Base-by-base conservation (phyloP, 1,140 invertebrate species). In the Mya arenaria region DNA sequence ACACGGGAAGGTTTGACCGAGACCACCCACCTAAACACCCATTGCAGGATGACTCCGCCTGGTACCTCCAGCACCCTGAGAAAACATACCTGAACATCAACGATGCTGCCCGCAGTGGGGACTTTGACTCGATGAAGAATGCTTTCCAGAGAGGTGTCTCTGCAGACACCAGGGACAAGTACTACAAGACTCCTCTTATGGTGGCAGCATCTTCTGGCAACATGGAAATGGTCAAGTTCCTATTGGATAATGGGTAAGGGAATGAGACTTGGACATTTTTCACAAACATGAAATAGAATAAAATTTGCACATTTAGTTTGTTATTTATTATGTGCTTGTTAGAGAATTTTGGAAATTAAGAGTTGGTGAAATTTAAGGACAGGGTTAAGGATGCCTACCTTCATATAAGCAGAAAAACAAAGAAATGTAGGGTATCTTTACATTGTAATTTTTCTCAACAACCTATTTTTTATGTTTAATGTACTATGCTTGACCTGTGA, bases 131-230 rank as follows among this genome's bases (percentile, higher is more conserved):
- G 10, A 30, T 93, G 66, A 89, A 90, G 75, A 85, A 83, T 81
- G 91, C 92, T 0, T 86, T 93, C 32, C 79, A 84, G 34, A 86
- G 84, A 72, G 92, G 92, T 8, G 83, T 89, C 1, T 85, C 86
- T n/a, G 90, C 92, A 8, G 92, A 93, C 77, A 91, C 89, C 4
- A 85, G 91, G 58, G 92, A 93, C 84, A 92, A 90, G 77, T 93
- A 90, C 82, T 93, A 90, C 85, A 93, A 93, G 82, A 93, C 93
- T n/a, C 92, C 93, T 10, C 86, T 93, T 15, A 93, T 93, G 92
- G 85, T 89, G 5, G 92, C 93, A 4, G 89, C 89, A 80, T 71
- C 86, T 32, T 71, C 85, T 39, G 92, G 92, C 10, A 91, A 92
- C 69, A 79, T 92, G 23, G 85, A 91, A 19, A 89, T 92, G 79